These are phyloP conservation scores for Saccostrea glomerata DNA, from an alignment of 1,140 invertebrate species.

Conservation along the genomic window DNA sequence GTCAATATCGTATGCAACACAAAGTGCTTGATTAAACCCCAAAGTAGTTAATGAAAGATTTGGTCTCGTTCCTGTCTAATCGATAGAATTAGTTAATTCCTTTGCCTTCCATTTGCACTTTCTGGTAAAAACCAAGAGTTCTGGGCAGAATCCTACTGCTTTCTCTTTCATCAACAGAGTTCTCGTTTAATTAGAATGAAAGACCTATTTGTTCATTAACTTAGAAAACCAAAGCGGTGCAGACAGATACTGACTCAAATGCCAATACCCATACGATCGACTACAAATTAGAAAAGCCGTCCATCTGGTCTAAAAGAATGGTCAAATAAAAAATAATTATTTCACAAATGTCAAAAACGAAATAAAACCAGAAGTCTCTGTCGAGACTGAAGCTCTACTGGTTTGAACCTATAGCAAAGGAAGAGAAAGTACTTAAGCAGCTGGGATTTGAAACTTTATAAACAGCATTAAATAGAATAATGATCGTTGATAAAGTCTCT, in stretches of 20 bases:
- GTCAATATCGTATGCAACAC: slow-evolving; percentile 53
- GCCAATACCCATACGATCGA: background rate
- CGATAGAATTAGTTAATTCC: slow-evolving; percentile 40
- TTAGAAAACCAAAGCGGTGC: slow-evolving; percentile 38
- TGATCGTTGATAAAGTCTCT: no score
- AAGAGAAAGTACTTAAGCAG: no score
- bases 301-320: background rate
- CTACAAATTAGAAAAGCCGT: background rate
- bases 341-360: slow-evolving; percentile 25
- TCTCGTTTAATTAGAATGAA: slow-evolving; percentile 60
- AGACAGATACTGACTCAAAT: background rate
- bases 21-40: slow-evolving; percentile 60
- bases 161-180: slow-evolving; percentile 52
- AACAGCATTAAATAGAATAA: no score
- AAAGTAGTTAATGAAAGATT: slow-evolving; percentile 54
- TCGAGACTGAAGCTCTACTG: no score
- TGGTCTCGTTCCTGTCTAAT: slow-evolving; percentile 13
- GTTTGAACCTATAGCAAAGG: no score
- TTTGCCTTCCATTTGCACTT: slow-evolving; percentile 45
- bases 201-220: slow-evolving; percentile 60
- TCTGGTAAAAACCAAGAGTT: slow-evolving; percentile 38
- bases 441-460: no score
- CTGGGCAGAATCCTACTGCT: slow-evolving; percentile 44
- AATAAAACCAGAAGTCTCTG: no score
- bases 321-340: slow-evolving; percentile 6